Evolutionary conservation across 2,113 vertebrate genomes (phyloP).

Genomic region (Peromyscus californicus): DNA sequence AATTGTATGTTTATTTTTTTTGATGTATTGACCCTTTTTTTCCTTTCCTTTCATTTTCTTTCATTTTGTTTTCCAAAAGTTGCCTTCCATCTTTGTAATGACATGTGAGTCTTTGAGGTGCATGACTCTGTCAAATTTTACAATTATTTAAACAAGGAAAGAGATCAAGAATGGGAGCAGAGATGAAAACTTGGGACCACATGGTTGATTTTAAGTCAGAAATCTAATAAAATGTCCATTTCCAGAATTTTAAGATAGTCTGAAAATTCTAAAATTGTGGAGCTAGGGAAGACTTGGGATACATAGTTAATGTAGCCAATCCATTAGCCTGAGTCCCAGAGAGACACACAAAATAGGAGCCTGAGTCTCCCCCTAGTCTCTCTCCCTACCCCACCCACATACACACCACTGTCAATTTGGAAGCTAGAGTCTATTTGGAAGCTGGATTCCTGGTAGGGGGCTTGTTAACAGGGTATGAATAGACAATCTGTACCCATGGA

Average conservation of each 20-base stretch:
- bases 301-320: background rate
- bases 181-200: background rate
- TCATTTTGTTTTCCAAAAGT: background rate
- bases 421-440: background rate
- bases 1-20: background rate
- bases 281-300: conserved; percentile 9
- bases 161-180: conserved; percentile 40
- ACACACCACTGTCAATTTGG: background rate
- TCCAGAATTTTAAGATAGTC: background rate
- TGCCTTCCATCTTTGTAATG: background rate
- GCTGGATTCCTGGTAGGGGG: background rate
- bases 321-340: background rate
- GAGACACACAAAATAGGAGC: background rate
- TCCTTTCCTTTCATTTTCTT: background rate
- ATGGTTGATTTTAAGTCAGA: background rate
- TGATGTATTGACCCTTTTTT: background rate
- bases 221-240: background rate
- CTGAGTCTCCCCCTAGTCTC: background rate
- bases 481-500: background rate
- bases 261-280: conserved; percentile 28
- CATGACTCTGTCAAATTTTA: background rate
- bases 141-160: conserved; percentile 26
- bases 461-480: background rate
- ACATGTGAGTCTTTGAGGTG: background rate
- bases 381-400: background rate